Evolutionary conservation across 2,113 vertebrate species (phyloP).

Genomic region (Phaetusa simplex): DNA sequence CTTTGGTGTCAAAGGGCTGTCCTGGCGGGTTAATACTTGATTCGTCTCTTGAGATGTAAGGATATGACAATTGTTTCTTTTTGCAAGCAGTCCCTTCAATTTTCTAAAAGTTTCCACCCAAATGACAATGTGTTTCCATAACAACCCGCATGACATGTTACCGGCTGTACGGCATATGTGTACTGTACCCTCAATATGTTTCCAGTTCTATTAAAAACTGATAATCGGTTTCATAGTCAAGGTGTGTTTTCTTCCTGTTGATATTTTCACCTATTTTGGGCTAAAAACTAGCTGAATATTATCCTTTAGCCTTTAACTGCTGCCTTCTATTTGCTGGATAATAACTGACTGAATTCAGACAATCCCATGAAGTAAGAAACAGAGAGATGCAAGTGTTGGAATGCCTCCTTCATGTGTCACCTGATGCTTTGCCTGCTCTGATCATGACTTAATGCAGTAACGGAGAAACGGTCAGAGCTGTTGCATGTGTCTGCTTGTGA

Average conservation of each 20-base stretch:
- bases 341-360: background rate
- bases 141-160: background rate
- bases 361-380: background rate
- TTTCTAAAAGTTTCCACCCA: background rate
- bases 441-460: background rate
- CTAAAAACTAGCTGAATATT: background rate
- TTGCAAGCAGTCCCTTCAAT: accelerated
- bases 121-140: background rate
- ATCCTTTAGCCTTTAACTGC: background rate
- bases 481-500: background rate
- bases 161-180: background rate
- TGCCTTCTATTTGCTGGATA: background rate
- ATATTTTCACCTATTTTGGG: background rate
- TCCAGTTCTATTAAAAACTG: background rate
- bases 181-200: background rate
- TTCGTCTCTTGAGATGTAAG: background rate
- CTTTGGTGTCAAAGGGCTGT: background rate
- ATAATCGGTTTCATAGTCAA: background rate
- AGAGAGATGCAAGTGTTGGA: background rate
- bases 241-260: background rate
- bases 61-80: background rate
- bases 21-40: background rate
- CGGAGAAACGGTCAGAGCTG: background rate
- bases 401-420: background rate
- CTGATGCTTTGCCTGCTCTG: background rate